Evolutionary conservation across 1,140 invertebrate species (phyloP).

Genomic region (Brachionus calyciflorus): DNA sequence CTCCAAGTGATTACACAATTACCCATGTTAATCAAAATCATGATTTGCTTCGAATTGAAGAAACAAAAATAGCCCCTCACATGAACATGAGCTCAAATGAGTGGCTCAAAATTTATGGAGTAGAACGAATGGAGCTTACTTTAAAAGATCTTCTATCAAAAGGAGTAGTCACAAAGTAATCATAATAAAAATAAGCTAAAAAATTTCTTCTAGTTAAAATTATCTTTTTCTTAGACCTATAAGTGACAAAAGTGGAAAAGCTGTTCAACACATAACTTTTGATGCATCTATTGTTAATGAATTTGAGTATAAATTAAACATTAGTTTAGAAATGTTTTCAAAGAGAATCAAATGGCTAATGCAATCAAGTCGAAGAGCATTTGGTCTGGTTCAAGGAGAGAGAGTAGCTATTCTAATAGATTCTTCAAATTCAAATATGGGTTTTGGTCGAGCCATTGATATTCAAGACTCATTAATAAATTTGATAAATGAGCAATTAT

Average conservation of each 20-base stretch:
- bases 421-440: slow-evolving; percentile 56
- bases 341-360: slow-evolving; percentile 60
- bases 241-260: slow-evolving; percentile 55
- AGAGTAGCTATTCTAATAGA: slow-evolving; percentile 56
- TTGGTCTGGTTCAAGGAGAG: slow-evolving; percentile 57
- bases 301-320: slow-evolving; percentile 60
- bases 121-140: slow-evolving; percentile 55
- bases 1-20: slow-evolving; percentile 55
- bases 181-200: no score
- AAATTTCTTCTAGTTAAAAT: slow-evolving; percentile 51
- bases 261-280: slow-evolving; percentile 57
- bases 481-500: slow-evolving; percentile 59
- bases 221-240: slow-evolving; percentile 49
- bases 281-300: slow-evolving; percentile 59
- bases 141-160: slow-evolving; percentile 59
- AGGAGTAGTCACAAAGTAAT: slow-evolving; percentile 52
- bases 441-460: slow-evolving; percentile 48
- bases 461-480: slow-evolving; percentile 48
- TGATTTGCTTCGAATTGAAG: slow-evolving; percentile 49
- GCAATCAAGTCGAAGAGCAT: slow-evolving; percentile 59
- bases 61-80: not conserved
- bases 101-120: slow-evolving; percentile 57
- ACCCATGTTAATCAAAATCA: slow-evolving; percentile 59
- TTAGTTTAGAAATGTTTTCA: slow-evolving; percentile 57
- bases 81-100: slow-evolving; percentile 55